These are phyloP conservation scores for Alloscopus bannaensis DNA, from an alignment of 2,888 invertebrate genomes.

Conservation along the genomic window DNA sequence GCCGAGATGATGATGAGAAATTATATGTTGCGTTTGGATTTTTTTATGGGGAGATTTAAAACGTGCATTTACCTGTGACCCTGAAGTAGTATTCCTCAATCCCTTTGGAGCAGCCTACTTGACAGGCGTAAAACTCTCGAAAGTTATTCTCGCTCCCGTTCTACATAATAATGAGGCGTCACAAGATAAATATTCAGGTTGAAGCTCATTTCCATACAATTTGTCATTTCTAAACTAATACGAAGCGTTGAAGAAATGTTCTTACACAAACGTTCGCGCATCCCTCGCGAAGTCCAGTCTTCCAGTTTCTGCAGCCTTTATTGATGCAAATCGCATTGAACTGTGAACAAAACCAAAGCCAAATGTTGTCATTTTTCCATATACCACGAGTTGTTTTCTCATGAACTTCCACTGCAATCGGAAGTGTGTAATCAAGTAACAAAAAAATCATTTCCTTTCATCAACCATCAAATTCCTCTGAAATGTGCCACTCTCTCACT, in stretches of 20 bases:
- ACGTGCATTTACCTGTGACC: constrained; percentile 61
- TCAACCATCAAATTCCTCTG: constrained; percentile 16
- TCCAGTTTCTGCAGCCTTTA: constrained; percentile 71
- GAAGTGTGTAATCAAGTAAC: background rate
- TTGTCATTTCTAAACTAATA: background rate
- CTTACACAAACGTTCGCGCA: constrained; percentile 70
- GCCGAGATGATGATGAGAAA: too few relatives aligned
- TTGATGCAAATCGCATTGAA: constrained; percentile 67
- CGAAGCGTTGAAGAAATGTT: too few relatives aligned
- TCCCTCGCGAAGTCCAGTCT: constrained; percentile 68
- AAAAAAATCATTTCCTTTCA: constrained; percentile 9
- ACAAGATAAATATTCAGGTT: background rate
- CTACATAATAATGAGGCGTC: constrained; percentile 32
- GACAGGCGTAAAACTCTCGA: constrained; percentile 69
- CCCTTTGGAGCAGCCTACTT: constrained; percentile 70
- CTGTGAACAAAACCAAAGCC: constrained; percentile 51
- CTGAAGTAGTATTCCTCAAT: constrained; percentile 70
- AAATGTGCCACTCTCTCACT: constrained; percentile 2
- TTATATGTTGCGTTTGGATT: too few relatives aligned
- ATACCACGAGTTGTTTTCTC: too few relatives aligned
- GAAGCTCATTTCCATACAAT: background rate
- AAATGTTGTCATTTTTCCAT: constrained; percentile 18
- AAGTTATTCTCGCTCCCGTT: constrained; percentile 68
- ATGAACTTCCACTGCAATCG: background rate
- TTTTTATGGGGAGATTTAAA: too few relatives aligned